These are phyloP conservation scores for Stenurella melanura DNA, from an alignment of 2,888 invertebrate species.

Conservation along the genomic window DNA sequence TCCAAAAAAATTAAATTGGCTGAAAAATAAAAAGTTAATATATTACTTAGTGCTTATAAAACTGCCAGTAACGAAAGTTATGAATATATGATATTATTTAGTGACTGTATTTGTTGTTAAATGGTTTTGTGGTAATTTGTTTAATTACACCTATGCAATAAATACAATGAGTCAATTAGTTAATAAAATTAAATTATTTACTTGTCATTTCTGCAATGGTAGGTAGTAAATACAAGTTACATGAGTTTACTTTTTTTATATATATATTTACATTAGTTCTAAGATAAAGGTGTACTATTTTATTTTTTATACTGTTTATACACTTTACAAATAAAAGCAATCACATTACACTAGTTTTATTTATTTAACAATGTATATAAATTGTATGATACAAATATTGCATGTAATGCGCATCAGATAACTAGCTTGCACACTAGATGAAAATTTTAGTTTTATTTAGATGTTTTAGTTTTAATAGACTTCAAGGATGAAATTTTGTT, in stretches of 20 bases:
- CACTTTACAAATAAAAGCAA: constrained; percentile 55
- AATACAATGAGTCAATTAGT: not conserved
- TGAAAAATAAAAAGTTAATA: no score
- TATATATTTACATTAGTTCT: constrained; percentile 53
- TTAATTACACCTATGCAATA: not conserved
- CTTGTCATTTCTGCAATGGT: not conserved
- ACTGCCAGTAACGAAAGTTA: constrained; percentile 33
- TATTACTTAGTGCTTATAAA: constrained; percentile 17
- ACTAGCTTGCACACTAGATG: constrained; percentile 39
- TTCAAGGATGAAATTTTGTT: not conserved
- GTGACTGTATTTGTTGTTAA: constrained; percentile 25
- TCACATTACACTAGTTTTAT: constrained; percentile 46
- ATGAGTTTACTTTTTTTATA: constrained; percentile 23
- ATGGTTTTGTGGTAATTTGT: not conserved
- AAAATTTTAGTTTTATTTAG: not conserved
- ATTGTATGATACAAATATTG: constrained; percentile 32
- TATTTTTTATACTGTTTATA: constrained; percentile 62
- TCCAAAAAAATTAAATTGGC: no score
- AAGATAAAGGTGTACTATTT: constrained; percentile 68
- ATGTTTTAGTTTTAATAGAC: not conserved
- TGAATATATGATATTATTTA: constrained; percentile 1
- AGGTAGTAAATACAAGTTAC: constrained; percentile 12
- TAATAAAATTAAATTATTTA: not conserved
- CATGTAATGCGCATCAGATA: constrained; percentile 19
- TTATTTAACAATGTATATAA: constrained; percentile 42